Percentiles rank a stretch among this genome's conserved stretches.
phyloP scores from a whole-genome alignment of 30 jellyfish, hydroid and myxozoan species.

The Aurelia sp. region DNA sequence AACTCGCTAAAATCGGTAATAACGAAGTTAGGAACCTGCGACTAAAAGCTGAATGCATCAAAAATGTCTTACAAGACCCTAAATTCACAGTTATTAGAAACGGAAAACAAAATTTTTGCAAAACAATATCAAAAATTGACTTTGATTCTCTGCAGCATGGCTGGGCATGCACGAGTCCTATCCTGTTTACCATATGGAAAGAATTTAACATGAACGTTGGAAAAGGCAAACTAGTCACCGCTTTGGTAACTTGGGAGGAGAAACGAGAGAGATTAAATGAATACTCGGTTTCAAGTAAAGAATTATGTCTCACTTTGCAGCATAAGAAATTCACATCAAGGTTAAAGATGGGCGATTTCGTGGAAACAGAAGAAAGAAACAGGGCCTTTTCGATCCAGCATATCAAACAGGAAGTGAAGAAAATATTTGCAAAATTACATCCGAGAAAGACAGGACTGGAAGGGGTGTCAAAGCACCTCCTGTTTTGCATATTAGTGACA shows the following conservation, averaged over 20 bases:
- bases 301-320: conserved; percentile 26
- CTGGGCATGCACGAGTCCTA: conserved; percentile 66
- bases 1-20: conserved; percentile 16
- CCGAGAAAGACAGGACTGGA: conserved; percentile 50
- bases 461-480: neutral
- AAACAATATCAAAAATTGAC: conserved; percentile 26
- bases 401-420: conserved; percentile 22
- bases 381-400: conserved; percentile 2
- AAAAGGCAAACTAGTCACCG: conserved; percentile 28
- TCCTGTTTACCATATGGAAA: conserved; percentile 46
- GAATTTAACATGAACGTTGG: conserved; percentile 41
- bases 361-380: neutral
- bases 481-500: conserved; percentile 38
- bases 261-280: conserved; percentile 42
- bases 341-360: conserved; percentile 13
- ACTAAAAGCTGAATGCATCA: conserved; percentile 27
- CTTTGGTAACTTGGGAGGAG: conserved; percentile 47
- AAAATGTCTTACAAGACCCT: conserved; percentile 2
- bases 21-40: conserved; percentile 16
- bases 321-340: conserved; percentile 19
- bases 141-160: conserved; percentile 44
- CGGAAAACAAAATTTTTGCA: neutral
- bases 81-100: neutral
- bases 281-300: conserved; percentile 36
- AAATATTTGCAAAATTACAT: conserved; percentile 21